These are phyloP conservation scores for Triplophysa siluroides DNA, from an alignment of 2,113 vertebrate genomes.

Conservation along the genomic window DNA sequence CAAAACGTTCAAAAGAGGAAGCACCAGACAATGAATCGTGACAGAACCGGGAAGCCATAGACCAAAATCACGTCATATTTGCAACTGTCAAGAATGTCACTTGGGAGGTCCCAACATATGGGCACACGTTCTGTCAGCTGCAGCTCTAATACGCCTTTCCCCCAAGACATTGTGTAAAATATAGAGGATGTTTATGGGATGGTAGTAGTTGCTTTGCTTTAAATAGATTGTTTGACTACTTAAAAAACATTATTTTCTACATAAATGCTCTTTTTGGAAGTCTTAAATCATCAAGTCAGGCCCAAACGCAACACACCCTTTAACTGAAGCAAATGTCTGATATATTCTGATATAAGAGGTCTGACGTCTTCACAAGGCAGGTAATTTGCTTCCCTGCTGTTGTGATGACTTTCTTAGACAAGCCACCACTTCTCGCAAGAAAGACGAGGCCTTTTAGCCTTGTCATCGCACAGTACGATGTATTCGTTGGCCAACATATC, in stretches of 20 bases:
- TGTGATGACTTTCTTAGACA: conserved; percentile 20
- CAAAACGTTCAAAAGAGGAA: conserved; percentile 30
- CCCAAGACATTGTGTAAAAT: too few relatives aligned
- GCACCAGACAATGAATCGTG: conserved; percentile 27
- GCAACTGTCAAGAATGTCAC: conserved; percentile 22
- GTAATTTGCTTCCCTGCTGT: conserved; percentile 33
- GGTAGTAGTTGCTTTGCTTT: neutral
- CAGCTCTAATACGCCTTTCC: too few relatives aligned
- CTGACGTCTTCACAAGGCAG: conserved; percentile 30
- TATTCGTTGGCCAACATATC: conserved; percentile 7
- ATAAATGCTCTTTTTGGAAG: neutral
- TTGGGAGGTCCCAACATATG: conserved; percentile 12
- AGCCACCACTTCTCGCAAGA: conserved; percentile 6
- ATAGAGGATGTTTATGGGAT: too few relatives aligned
- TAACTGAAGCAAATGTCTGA: conserved; percentile 48
- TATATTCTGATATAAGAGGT: conserved; percentile 11
- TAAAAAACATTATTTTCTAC: conserved; percentile 3
- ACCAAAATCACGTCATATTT: conserved; percentile 13
- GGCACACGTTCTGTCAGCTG: neutral
- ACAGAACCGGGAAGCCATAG: conserved; percentile 26
- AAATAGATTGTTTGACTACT: neutral
- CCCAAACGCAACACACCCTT: neutral
- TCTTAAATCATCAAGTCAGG: conserved; percentile 5
- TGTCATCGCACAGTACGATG: conserved; percentile 11
- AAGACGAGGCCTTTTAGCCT: conserved; percentile 39